phyloP scores from a whole-genome alignment of 2,888 invertebrate genomes.

The Philopedon plagiatum region DNA sequence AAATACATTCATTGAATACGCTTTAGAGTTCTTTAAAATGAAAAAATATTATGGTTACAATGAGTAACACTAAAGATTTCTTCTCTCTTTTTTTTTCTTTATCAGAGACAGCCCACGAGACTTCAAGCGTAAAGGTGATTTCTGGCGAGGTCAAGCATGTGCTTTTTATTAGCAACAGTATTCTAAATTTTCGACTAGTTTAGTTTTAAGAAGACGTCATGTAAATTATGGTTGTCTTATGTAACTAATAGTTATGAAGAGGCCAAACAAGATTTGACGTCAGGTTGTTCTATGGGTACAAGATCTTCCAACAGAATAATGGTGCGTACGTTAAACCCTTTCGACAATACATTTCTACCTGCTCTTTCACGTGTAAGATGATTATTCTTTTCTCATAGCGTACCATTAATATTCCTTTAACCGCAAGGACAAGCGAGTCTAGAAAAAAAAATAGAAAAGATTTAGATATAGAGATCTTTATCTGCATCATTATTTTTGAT shows the following conservation, averaged over 20 bases:
- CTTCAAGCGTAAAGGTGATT: too few species aligned
- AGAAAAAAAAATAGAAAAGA: slow-evolving; percentile 41
- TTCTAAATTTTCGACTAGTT: too few species aligned
- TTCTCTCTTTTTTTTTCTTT: too few species aligned
- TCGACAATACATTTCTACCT: slow-evolving; percentile 36
- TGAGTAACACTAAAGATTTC: too few species aligned
- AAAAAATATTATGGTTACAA: too few species aligned
- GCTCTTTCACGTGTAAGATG: slow-evolving; percentile 41
- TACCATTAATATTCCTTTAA: slow-evolving; percentile 35
- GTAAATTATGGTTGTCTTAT: too few species aligned
- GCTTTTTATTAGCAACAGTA: too few species aligned
- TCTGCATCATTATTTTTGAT: slow-evolving; percentile 49
- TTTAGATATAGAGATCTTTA: slow-evolving; percentile 48
- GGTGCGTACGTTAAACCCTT: slow-evolving; percentile 2
- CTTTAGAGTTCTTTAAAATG: too few species aligned
- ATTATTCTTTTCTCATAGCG: slow-evolving; percentile 42
- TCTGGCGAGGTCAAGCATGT: too few species aligned
- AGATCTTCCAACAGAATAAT: background rate
- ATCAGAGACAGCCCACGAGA: too few species aligned
- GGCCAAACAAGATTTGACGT: slow-evolving; percentile 2
- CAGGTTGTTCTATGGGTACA: slow-evolving; percentile 20
- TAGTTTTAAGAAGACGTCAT: too few species aligned
- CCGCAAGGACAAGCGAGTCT: slow-evolving; percentile 41
- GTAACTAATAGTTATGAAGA: background rate
- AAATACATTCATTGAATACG: too few species aligned